These are phyloP conservation scores for Myotis findleyi DNA, from an alignment of 2,797 vertebrate species.

Conservation along the genomic window DNA sequence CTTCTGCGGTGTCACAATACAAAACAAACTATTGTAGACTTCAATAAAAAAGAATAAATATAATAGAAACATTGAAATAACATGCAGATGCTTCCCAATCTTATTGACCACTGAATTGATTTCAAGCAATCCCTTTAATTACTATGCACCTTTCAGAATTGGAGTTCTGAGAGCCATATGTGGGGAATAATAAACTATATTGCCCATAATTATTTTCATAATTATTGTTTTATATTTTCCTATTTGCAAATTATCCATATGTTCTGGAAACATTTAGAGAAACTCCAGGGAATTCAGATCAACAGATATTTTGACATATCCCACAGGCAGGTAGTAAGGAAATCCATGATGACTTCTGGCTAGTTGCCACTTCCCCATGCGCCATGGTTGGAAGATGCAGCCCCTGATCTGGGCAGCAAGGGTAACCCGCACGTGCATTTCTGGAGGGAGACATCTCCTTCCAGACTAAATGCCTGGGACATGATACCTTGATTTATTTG, in stretches of 20 bases:
- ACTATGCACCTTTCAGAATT: not conserved
- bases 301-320: not conserved
- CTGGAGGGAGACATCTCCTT: not conserved
- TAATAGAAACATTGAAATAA: not conserved
- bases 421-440: not conserved
- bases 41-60: not conserved
- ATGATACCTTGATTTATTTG: not conserved
- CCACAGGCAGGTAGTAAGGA: not conserved
- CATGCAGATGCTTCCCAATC: not conserved
- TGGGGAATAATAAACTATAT: not conserved
- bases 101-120: not conserved
- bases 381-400: not conserved
- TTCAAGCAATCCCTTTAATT: not conserved
- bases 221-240: not conserved
- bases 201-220: slow-evolving; percentile 29
- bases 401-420: not conserved
- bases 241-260: not conserved
- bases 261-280: slow-evolving; percentile 18
- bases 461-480: not conserved
- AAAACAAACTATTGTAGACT: not conserved
- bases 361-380: not conserved
- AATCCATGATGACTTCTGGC: not conserved
- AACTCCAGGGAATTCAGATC: slow-evolving; percentile 6
- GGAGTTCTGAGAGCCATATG: not conserved
- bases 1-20: not conserved